These are phyloP conservation scores for Aplocera efformata DNA, from an alignment of 2,888 invertebrate species.

Conservation along the genomic window DNA sequence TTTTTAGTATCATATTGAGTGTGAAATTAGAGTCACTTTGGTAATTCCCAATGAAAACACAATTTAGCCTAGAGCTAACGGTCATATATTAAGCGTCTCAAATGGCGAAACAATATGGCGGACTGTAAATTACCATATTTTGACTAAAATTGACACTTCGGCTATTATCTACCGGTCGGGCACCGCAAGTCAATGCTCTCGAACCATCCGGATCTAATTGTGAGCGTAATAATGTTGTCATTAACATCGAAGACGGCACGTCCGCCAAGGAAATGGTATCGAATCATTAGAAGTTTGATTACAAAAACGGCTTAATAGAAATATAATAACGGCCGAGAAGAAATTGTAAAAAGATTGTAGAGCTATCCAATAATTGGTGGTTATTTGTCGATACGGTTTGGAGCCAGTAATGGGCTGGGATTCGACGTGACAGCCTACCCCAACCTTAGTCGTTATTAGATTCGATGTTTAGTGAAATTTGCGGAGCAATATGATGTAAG, in stretches of 20 bases:
- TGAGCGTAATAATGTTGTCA: slow-evolving; percentile 51
- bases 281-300: slow-evolving; percentile 81
- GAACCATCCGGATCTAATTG: slow-evolving; percentile 80
- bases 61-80: slow-evolving; percentile 23
- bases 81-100: slow-evolving; percentile 28
- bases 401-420: slow-evolving; percentile 76
- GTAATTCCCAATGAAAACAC: slow-evolving; percentile 27
- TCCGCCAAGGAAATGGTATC: slow-evolving; percentile 80
- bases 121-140: slow-evolving; percentile 71
- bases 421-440: slow-evolving; percentile 67
- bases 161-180: slow-evolving; percentile 67
- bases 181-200: slow-evolving; percentile 73
- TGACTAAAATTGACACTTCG: slow-evolving; percentile 74
- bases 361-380: slow-evolving; percentile 80
- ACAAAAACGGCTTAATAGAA: slow-evolving; percentile 81
- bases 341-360: slow-evolving; percentile 81
- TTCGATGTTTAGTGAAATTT: slow-evolving; percentile 61
- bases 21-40: slow-evolving; percentile 23
- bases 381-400: slow-evolving; percentile 80
- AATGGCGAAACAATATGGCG: slow-evolving; percentile 50
- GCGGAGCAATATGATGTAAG: slow-evolving; percentile 40
- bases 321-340: slow-evolving; percentile 79
- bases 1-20: slow-evolving; percentile 8
- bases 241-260: slow-evolving; percentile 78
- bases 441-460: slow-evolving; percentile 33